phyloP scores from a whole-genome alignment of 2,113 vertebrate genomes.

The Myanophis thanlyinensis region DNA sequence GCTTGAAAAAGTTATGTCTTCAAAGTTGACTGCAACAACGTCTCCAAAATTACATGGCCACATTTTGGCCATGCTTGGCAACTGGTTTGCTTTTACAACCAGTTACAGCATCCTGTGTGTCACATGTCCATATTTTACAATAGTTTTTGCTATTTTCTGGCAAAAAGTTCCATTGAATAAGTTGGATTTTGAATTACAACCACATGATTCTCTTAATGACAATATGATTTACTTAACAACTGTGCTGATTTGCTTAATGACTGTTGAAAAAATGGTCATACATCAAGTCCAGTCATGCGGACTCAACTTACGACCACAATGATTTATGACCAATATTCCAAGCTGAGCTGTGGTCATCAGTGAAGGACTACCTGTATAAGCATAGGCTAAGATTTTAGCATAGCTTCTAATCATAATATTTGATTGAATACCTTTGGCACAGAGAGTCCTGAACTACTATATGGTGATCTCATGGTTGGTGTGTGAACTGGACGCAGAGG shows the following conservation, averaged over 20 bases:
- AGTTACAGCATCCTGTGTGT: background rate
- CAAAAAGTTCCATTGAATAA: background rate
- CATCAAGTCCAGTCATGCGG: background rate
- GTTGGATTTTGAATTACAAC: background rate
- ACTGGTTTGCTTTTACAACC: background rate
- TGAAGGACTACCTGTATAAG: background rate
- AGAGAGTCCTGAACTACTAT: slow-evolving; percentile 83
- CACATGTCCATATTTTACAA: background rate
- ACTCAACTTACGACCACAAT: background rate
- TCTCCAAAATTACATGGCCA: background rate
- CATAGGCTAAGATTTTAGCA: background rate
- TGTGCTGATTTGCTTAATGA: background rate
- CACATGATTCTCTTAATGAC: background rate
- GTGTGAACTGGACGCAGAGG: slow-evolving; percentile 83
- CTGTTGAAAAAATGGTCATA: background rate
- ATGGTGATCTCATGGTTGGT: slow-evolving; percentile 85
- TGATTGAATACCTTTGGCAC: slow-evolving; percentile 78
- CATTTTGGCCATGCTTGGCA: background rate
- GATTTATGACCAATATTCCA: background rate
- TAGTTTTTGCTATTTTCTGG: background rate
- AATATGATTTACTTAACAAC: background rate
- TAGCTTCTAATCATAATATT: rapidly evolving
- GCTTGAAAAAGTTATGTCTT: background rate
- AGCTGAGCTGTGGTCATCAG: background rate
- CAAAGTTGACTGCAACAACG: background rate